These are phyloP conservation scores for Abscondita cerata DNA, from an alignment of 2,888 invertebrate species.

Conservation along the genomic window DNA sequence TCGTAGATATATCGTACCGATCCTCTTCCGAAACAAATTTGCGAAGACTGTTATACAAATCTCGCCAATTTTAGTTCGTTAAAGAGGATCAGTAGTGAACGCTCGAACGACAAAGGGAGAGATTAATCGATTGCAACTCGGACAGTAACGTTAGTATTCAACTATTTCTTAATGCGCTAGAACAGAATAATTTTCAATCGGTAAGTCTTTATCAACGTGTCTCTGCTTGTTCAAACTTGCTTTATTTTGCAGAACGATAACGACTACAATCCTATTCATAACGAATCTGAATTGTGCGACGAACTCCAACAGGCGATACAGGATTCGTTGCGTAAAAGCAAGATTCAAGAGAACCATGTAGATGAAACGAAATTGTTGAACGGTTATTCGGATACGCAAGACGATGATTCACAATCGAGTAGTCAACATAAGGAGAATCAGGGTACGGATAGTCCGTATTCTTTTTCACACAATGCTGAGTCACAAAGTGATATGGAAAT, in stretches of 20 bases:
- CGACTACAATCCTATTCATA: conserved; percentile 27
- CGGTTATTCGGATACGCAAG: conserved; percentile 32
- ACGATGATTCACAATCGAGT: conserved; percentile 53
- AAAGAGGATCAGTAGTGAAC: conserved; percentile 49
- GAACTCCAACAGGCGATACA: conserved; percentile 49
- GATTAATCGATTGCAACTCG: conserved; percentile 39
- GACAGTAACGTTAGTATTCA: conserved; percentile 38
- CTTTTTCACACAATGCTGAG: conserved; percentile 36
- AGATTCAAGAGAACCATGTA: conserved; percentile 37
- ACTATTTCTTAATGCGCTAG: conserved; percentile 40
- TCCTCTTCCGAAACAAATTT: conserved; percentile 56
- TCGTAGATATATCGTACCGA: conserved; percentile 56
- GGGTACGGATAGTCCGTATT: conserved; percentile 48
- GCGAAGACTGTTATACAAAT: conserved; percentile 52
- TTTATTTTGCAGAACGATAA: too few relatives aligned
- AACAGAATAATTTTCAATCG: conserved; percentile 33
- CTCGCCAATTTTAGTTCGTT: conserved; percentile 49
- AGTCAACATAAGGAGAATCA: conserved; percentile 48
- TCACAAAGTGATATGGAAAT: conserved; percentile 48
- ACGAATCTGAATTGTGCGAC: conserved; percentile 45
- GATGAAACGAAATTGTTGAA: conserved; percentile 16
- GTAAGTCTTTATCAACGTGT: not conserved
- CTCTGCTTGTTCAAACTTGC: too few relatives aligned
- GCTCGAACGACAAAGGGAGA: conserved; percentile 48
- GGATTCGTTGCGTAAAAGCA: conserved; percentile 48